Conservation (phyloP, 2,888 invertebrate species). For the Busseola fusca region DNA sequence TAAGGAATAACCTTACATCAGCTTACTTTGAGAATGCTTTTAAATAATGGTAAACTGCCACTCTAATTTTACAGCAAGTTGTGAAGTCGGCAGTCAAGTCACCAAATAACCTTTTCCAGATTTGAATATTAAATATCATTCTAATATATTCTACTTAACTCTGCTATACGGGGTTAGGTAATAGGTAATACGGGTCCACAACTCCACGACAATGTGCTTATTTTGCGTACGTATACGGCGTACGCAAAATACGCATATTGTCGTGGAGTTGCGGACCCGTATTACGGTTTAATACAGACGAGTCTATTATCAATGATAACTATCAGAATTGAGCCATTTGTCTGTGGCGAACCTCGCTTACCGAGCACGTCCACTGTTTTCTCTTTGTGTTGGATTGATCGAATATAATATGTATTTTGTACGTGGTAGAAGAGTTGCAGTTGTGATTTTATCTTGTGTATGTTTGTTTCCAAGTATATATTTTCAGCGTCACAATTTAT, state of each 20-base stretch:
- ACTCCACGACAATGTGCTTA: too few relatives aligned
- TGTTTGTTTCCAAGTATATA: not conserved
- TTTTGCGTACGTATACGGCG: too few relatives aligned
- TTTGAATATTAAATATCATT: not conserved
- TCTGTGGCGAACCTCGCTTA: slow-evolving; percentile 58
- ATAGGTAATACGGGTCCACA: too few relatives aligned
- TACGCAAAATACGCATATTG: too few relatives aligned
- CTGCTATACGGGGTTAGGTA: not conserved
- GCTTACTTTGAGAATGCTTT: not conserved
- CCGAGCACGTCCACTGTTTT: slow-evolving; percentile 44
- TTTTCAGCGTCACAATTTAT: not conserved
- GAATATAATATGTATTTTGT: slow-evolving; percentile 41
- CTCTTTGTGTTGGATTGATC: slow-evolving; percentile 57
- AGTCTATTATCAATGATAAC: slow-evolving; percentile 65
- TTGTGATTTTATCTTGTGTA: not conserved
- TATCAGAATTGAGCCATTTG: slow-evolving; percentile 70
- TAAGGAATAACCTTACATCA: too few relatives aligned
- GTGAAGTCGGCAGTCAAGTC: too few relatives aligned
- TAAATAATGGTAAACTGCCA: not conserved
- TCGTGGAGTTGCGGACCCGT: too few relatives aligned
- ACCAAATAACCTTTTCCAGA: not conserved
- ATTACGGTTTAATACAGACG: slow-evolving; percentile 25
- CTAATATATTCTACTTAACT: not conserved
- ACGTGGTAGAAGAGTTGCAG: slow-evolving; percentile 18
- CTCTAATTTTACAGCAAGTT: not conserved